Base-by-base conservation (phyloP, 2,113 vertebrate genomes). In the Australoheros scitulus region DNA sequence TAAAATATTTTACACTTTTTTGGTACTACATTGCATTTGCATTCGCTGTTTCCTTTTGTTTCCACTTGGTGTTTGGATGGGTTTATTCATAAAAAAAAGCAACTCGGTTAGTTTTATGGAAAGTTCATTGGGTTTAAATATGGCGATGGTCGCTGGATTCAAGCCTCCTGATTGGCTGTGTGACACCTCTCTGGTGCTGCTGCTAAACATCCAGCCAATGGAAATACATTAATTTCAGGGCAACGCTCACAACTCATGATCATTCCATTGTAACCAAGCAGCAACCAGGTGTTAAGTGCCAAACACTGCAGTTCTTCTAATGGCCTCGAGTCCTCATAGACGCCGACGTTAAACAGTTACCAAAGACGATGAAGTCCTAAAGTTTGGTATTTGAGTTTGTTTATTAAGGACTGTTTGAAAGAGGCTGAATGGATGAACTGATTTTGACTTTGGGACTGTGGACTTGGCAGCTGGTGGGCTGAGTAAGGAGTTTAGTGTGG, bases 231-330 rank as follows among this genome's bases (percentile, higher is more conserved):
- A 22, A 26, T 47, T 26, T 20, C 17, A 38, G 4, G 11, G 36
- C 15, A n/a, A 9, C 5, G 38, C 38, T 18, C 38, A 68, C 8
- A 68, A 0, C 2, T 68, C 38, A 1, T 1, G 3, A 26, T 47
- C 5, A 47, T 17, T 41, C 3, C 41, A 14, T 29, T 26, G 1
- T 29, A 68, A 0, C 14, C 10, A 68, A 50, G 64, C 64, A 11
- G 22, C 22, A 68, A 24, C 15, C 64, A 18, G 1, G 2, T 26
- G 14, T 11, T 22, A 47, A 18, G 63, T 26, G 63, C 22, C 64
- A 68, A 50, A 68, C 47, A 18, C 17, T 50, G 22, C 64, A 68
- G 38, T 29, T 68, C 41, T 41, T 2, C 64, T 68, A 29, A 47
- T 68, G 22, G 41, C 41, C 41, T 32, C 29, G 29, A 9, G 8